Percentiles rank a stretch among this genome's conserved stretches.
These are phyloP conservation scores for Laodelphax striatellus DNA, from an alignment of 1,140 invertebrate genomes.

Conservation along the genomic window DNA sequence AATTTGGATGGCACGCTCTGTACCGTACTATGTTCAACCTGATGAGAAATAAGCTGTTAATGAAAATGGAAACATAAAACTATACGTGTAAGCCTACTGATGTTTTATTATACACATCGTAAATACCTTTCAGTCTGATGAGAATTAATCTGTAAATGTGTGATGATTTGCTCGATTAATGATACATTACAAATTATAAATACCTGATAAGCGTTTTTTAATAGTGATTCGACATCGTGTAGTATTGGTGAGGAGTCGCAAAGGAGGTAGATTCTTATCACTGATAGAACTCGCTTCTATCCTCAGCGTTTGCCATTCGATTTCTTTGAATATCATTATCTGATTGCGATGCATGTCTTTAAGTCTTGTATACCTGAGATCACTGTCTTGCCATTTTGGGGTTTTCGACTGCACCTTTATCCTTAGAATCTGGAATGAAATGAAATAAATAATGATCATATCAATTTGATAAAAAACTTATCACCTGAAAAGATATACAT, in stretches of 20 bases:
- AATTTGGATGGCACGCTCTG: too few species aligned
- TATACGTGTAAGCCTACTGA: too few species aligned
- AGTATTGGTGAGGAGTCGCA: constrained; percentile 88
- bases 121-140: too few species aligned
- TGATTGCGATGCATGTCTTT: constrained; percentile 81
- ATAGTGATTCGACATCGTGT: constrained; percentile 91
- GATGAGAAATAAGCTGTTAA: too few species aligned
- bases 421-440: constrained; percentile 69
- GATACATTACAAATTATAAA: constrained; percentile 12
- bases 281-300: constrained; percentile 83
- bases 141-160: too few species aligned
- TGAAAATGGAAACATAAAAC: too few species aligned
- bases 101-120: too few species aligned
- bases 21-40: too few species aligned
- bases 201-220: constrained; percentile 85
- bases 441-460: constrained; percentile 6
- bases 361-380: constrained; percentile 77
- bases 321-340: constrained; percentile 92
- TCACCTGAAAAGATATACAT: too few species aligned
- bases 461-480: too few species aligned
- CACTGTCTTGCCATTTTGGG: constrained; percentile 73
- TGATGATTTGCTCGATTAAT: too few species aligned
- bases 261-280: constrained; percentile 70
- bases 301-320: constrained; percentile 92
- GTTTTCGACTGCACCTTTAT: constrained; percentile 87